phyloP scores from a whole-genome alignment of 2,113 vertebrate genomes.

The Oncorhynchus keta region DNA sequence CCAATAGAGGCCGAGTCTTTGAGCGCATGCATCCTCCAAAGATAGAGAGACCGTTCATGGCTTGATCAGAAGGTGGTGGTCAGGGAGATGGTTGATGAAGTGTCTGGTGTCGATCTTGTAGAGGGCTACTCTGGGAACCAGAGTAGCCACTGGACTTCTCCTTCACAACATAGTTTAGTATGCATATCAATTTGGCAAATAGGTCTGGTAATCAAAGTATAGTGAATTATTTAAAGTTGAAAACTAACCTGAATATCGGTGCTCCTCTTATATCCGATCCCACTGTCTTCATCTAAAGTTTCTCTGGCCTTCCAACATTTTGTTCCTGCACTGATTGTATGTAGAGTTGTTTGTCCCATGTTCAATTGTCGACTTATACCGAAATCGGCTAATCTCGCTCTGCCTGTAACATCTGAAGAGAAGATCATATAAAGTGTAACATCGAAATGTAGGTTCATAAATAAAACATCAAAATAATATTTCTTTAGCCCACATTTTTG shows the following conservation, averaged over 20 bases:
- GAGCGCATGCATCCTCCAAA: too few relatives aligned
- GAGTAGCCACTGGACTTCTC: too few relatives aligned
- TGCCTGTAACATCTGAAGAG: constrained; percentile 43
- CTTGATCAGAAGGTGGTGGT: too few relatives aligned
- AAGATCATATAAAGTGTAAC: background rate
- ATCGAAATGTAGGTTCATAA: background rate
- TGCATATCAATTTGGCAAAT: too few relatives aligned
- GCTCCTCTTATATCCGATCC: constrained; percentile 51
- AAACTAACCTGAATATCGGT: constrained; percentile 65
- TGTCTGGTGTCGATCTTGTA: too few relatives aligned
- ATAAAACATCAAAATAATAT: background rate
- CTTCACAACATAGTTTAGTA: too few relatives aligned
- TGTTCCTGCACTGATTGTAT: constrained; percentile 57
- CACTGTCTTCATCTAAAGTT: constrained; percentile 25
- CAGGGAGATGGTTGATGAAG: too few relatives aligned
- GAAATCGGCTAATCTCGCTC: constrained; percentile 62
- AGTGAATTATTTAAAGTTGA: too few relatives aligned
- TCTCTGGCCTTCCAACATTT: constrained; percentile 66
- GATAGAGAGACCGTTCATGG: too few relatives aligned
- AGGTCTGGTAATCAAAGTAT: background rate
- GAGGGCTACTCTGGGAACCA: too few relatives aligned
- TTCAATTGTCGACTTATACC: constrained; percentile 60
- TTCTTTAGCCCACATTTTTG: background rate
- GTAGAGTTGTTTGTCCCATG: constrained; percentile 39
- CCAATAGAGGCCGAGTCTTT: too few relatives aligned